Percentiles rank a stretch among this genome's conserved stretches.
Evolutionary conservation across 2,888 invertebrate species (phyloP).

Genomic region (Tanypteryx hageni): DNA sequence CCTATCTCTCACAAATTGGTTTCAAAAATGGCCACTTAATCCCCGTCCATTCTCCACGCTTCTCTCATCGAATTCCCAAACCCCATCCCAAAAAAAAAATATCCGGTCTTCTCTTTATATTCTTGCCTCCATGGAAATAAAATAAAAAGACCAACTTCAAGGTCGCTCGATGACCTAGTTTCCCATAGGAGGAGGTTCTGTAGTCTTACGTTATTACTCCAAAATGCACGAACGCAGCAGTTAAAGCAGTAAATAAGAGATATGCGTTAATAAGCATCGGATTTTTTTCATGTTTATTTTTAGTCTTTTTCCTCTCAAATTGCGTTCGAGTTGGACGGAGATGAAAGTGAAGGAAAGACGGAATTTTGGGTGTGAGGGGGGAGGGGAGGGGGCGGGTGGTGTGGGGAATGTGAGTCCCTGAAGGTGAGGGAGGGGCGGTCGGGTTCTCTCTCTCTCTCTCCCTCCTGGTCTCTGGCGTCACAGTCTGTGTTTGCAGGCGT

Average conservation of each 20-base stretch:
- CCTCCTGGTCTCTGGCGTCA: slow-evolving; percentile 11
- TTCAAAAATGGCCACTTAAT: neutral
- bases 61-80: neutral
- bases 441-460: no score
- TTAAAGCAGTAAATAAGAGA: no score
- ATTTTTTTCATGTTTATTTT: neutral
- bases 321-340: neutral
- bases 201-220: no score
- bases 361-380: neutral
- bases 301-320: neutral
- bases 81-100: neutral
- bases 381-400: neutral
- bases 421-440: no score
- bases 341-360: neutral
- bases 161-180: neutral
- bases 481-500: slow-evolving; percentile 18
- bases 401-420: neutral
- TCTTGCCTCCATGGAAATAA: no score
- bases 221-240: no score
- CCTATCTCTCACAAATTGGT: slow-evolving; percentile 9
- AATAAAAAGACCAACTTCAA: neutral
- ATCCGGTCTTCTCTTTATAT: no score
- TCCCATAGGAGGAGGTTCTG: neutral
- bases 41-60: neutral
- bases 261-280: neutral